Evolutionary conservation across 2,113 vertebrate genomes (phyloP), one percentile per base, ranked within the genome.

Genomic region (human): DNA sequence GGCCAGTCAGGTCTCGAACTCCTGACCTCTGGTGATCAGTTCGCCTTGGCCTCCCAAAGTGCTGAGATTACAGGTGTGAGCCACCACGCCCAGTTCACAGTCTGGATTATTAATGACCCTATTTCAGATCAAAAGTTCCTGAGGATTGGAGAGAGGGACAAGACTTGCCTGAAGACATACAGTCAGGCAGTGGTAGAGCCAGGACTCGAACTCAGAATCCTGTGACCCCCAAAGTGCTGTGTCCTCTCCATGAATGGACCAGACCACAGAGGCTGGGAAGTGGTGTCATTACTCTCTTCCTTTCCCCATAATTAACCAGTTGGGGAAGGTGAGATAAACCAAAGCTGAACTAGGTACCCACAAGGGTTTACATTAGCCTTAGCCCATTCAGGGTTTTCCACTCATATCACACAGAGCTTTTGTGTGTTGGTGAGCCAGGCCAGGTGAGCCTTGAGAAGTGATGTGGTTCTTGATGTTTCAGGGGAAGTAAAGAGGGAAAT

Each of bases 21-120:
- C 61, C 61, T 64, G 61, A 64, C 27, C 61, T 64, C 27, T 30
- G 30, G 30, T 32, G 27, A 64, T 64, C 61, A 0, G 0, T 12
- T 13, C 0, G 27, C 61, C 27, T 32, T 5, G 2, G 61, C 27
- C 61, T 6, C 61, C 12, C 61, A 64, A 64, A 64, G 61, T 64
- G 27, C 61, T 30, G 61, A 27, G 61, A 64, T 64, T 64, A 32
- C 11, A 64, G 61, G 30, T 13, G 0, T 64, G 27, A 30, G 61
- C 61, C 61, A 64, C 12, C 0, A 0, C 0, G 0, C 27, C 27
- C 61, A 64, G 13, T 43, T 73, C 52, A 40, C 18, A 14, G 30
- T 25, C 20, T 66, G 59, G n/a, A 13, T 76, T 79, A 13, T 76
- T 79, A 30, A 18, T n/a, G 13, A 0, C 6, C 50, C 10, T 61